These are phyloP conservation scores for Anolis sagrei DNA, from an alignment of 2,113 vertebrate genomes.

Conservation along the genomic window DNA sequence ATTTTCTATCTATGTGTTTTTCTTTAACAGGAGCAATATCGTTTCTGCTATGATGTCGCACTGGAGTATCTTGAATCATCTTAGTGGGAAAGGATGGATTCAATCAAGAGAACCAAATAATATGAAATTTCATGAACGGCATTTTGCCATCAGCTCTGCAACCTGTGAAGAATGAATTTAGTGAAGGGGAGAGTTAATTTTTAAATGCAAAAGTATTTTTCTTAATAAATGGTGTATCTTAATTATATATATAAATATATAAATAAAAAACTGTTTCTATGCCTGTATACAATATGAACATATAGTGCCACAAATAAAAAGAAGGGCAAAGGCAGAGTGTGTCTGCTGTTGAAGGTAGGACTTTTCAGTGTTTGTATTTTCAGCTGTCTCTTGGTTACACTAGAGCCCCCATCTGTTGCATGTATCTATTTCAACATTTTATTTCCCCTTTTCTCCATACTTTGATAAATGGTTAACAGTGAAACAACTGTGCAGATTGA, in stretches of 20 bases:
- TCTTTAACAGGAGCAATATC: constrained; percentile 91
- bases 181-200: constrained; percentile 79
- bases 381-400: constrained; percentile 74
- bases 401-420: constrained; percentile 80
- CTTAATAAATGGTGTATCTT: constrained; percentile 84
- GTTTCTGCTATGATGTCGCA: constrained; percentile 97
- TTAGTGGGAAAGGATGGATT: constrained; percentile 74
- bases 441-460: constrained; percentile 51
- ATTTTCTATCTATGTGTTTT: not conserved
- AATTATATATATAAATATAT: constrained; percentile 65
- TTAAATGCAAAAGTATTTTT: constrained; percentile 85
- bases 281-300: constrained; percentile 76
- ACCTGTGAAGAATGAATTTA: constrained; percentile 79
- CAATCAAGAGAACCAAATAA: constrained; percentile 51
- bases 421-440: constrained; percentile 78
- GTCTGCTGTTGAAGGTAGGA: constrained; percentile 58
- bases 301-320: constrained; percentile 79
- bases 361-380: constrained; percentile 73
- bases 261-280: constrained; percentile 80
- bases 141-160: constrained; percentile 72
- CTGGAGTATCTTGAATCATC: constrained; percentile 96
- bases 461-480: constrained; percentile 72
- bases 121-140: constrained; percentile 60
- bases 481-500: constrained; percentile 77
- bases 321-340: constrained; percentile 67